These are phyloP conservation scores for Burhinus oedicnemus DNA, from an alignment of 2,113 vertebrate species.

Conservation along the genomic window DNA sequence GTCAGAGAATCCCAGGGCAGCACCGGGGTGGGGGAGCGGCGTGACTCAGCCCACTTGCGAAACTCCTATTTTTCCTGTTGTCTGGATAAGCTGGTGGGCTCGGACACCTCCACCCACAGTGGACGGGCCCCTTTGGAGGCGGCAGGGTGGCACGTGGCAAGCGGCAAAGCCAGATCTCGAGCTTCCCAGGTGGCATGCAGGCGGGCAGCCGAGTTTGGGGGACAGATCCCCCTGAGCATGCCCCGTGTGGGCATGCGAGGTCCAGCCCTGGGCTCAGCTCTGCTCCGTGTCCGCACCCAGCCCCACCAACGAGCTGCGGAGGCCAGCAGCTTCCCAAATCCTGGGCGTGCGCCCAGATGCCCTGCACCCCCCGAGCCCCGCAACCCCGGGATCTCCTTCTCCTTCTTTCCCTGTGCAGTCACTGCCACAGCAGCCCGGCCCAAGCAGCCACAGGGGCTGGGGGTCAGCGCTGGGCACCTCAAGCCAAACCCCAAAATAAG, in stretches of 20 bases:
- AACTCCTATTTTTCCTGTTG: not conserved
- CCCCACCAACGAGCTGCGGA: fast-evolving
- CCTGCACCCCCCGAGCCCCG: not conserved
- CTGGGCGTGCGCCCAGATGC: fast-evolving
- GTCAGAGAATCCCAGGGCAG: not conserved
- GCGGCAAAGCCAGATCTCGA: not conserved
- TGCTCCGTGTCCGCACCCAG: fast-evolving
- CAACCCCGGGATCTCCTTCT: not conserved
- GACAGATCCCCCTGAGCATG: not conserved
- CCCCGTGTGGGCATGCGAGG: fast-evolving
- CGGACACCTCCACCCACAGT: not conserved
- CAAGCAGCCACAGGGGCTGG: not conserved
- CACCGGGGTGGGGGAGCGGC: not conserved
- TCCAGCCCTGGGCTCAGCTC: not conserved
- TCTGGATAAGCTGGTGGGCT: not conserved
- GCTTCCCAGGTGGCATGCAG: not conserved
- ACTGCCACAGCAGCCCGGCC: fast-evolving
- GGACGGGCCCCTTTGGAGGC: not conserved
- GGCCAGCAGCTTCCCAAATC: not conserved
- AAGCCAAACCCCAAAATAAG: not conserved
- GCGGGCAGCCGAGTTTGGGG: not conserved
- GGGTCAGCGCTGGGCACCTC: not conserved
- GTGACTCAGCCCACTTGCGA: constrained; percentile 48
- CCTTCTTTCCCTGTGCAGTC: fast-evolving
- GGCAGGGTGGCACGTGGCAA: not conserved